These are phyloP conservation scores for Xanthorhoe designata DNA, from an alignment of 2,888 invertebrate genomes.

Conservation along the genomic window DNA sequence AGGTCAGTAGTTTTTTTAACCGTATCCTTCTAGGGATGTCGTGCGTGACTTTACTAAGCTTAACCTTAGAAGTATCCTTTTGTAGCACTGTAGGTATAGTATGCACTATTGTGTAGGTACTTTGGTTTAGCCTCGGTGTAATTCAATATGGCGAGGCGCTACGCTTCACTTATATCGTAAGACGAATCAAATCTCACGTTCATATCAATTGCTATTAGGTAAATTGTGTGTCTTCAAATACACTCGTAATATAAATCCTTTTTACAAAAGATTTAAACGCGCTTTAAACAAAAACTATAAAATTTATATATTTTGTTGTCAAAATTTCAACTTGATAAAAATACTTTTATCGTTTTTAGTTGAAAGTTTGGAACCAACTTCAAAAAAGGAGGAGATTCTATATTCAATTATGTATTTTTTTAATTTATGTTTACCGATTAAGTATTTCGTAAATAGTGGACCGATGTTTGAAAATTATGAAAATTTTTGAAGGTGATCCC, in stretches of 20 bases:
- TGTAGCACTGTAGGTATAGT: constrained; percentile 53
- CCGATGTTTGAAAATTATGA: no score
- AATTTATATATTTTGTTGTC: not conserved
- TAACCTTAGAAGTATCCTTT: constrained; percentile 77
- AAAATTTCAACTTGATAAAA: no score
- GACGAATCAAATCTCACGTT: constrained; percentile 46
- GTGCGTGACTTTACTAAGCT: constrained; percentile 69
- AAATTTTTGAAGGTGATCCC: no score
- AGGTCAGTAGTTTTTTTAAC: constrained; percentile 29
- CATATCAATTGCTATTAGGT: not conserved
- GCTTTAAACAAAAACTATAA: constrained; percentile 11
- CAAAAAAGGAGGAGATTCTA: no score
- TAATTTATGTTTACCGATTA: no score
- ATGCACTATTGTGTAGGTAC: constrained; percentile 43
- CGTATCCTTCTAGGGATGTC: constrained; percentile 46
- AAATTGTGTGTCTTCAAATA: not conserved
- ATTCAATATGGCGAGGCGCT: constrained; percentile 77
- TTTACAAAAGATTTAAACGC: constrained; percentile 21
- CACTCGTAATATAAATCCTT: not conserved
- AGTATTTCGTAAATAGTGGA: no score
- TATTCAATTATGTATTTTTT: no score
- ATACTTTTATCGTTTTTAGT: constrained; percentile 8
- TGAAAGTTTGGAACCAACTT: no score
- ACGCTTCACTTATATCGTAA: constrained; percentile 69
- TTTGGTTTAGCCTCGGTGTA: constrained; percentile 70